Evolutionary conservation across 2,888 invertebrate species (phyloP), one percentile per base, ranked within the genome.

Genomic region (Atrina japonica): DNA sequence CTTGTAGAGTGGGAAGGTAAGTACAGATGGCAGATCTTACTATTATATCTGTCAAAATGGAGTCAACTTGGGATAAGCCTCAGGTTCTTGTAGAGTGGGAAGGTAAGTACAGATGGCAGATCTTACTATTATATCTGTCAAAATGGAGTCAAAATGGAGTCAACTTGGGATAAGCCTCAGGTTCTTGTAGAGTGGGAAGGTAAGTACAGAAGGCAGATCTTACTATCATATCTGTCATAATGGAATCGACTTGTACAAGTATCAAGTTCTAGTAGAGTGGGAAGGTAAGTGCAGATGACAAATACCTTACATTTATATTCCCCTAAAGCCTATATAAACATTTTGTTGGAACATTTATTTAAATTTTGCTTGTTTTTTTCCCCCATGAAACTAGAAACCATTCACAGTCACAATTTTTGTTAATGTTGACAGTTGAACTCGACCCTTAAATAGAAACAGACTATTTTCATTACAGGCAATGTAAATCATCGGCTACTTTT

Each of bases 1-100:
- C 90, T 99, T 58, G 94, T 94, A 80, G 97, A 98, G 87, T 93
- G 97, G 74, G 97, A 98, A 92, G 94, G 96, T 95, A 91, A 90
- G 91, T 3, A 97, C 97, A 0, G 98, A 98, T 91, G 92, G 92
- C 0, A 93, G 97, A 14, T 93, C 95, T 0, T 99, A 99, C 91
- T 99, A 96, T 91, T 96, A 95, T 89, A 96, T 94, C 95, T 0
- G 94, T 94, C 83, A 94, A 95, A 9, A 94, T 95, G 70, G 96
- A 97, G 91, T 97, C 97, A 72, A 96, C 97, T 0, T 99, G 99
- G 99, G 97, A 97, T 87, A 98, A 98, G 86, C 99, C 99, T 0
- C 95, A 95, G 87, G 94, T 95, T 0, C 90, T 99, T 58, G 94
- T 94, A 80, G 97, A 98, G 87, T 93, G 97, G 74, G 97, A 98